Base-by-base conservation (phyloP, 2,113 vertebrate species). In the Malurus elegans region DNA sequence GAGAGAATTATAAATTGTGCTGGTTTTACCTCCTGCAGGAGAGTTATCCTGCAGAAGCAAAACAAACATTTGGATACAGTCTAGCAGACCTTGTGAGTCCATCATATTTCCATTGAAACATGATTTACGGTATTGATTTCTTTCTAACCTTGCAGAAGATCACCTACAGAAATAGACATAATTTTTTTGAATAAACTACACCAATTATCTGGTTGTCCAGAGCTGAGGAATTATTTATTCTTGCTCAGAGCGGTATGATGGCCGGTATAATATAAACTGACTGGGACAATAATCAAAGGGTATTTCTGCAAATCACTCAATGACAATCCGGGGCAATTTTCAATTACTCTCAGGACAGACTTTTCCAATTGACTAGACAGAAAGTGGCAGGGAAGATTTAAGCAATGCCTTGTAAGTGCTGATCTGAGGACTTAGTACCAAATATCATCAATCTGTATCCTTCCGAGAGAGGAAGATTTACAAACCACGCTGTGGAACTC, bases 301-400 rank as follows among this genome's bases (percentile, higher is more conserved):
- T 91, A 92, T 95, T 96, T 83, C 93, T 97, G 75, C 88, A 94
- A 92, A 96, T 95, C 92, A 94, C 57, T 97, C 96, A 96, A 10
- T 96, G 97, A 95, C 91, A 97, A 94, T 96, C 51, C 91, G 85
- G 40, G 87, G 72, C 44, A 97, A 92, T 96, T 96, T 97, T 97
- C 88, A 96, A 8, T 97, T 97, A 97, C 81, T 95, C 71, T 96
- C 79, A 89, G 86, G 91, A 93, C 88, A 96, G 56, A 91, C 93
- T 94, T 94, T 95, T 95, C 88, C 97, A 93, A 90, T 93, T 93
- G 93, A 95, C 70, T 92, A 86, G 84, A 96, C 85, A 92, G 81
- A 83, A 97, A 96, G 79, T 93, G 88, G 51, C 71, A 95, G 95
- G 51, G 94, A 95, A 96, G 62, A 93, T 96, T 97, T 94, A 94